Evolutionary conservation across 2,113 vertebrate species (phyloP).

Genomic region (Epinephelus cyanopodus): DNA sequence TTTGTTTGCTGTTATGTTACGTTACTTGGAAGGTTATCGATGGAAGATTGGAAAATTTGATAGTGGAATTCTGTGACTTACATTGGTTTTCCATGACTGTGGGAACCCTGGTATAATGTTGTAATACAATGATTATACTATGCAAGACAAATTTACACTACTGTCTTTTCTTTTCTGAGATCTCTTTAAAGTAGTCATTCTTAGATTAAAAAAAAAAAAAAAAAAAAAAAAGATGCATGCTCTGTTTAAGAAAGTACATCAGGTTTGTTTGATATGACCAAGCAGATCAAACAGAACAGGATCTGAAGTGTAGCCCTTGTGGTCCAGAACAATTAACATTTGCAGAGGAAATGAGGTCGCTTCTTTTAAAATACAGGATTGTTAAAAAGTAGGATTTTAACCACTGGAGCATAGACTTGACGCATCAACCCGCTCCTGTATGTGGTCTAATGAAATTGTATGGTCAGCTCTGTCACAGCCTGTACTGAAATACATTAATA

Average conservation of each 20-base stretch:
- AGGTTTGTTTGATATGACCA: background rate
- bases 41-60: no score
- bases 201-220: no score
- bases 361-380: background rate
- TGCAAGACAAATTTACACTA: no score
- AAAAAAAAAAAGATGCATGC: no score
- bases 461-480: slow-evolving; percentile 21
- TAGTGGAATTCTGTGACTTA: no score
- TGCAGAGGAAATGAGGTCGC: background rate
- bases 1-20: no score
- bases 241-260: background rate
- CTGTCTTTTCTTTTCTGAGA: background rate
- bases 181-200: background rate
- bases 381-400: slow-evolving; percentile 6
- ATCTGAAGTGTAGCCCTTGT: slow-evolving; percentile 3
- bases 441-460: slow-evolving; percentile 22
- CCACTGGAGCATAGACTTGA: background rate
- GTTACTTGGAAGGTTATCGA: no score
- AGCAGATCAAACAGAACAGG: background rate
- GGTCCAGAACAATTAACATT: slow-evolving; percentile 32
- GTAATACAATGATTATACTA: no score
- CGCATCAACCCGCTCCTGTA: background rate
- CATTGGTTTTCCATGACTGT: no score
- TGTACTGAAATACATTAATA: slow-evolving; percentile 18
- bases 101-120: no score